These are phyloP conservation scores for Pandion haliaetus DNA, from an alignment of 2,113 vertebrate genomes.

Conservation along the genomic window DNA sequence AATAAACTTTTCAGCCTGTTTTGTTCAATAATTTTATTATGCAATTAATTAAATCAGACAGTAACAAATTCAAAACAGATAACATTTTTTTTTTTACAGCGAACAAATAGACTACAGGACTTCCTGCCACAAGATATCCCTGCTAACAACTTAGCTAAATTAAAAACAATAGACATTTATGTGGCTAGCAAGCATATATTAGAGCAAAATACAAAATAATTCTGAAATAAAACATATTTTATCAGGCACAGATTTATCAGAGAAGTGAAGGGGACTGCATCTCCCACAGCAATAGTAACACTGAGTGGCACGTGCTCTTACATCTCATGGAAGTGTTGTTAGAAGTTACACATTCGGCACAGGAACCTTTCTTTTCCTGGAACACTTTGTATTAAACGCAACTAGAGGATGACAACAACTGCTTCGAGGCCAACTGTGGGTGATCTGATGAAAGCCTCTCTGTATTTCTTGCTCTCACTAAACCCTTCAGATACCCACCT, in stretches of 20 bases:
- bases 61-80: constrained; percentile 22
- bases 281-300: not conserved
- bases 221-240: not conserved
- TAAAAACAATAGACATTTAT: not conserved
- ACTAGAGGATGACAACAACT: not conserved
- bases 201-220: not conserved
- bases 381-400: not conserved
- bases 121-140: not conserved
- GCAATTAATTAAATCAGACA: constrained; percentile 35
- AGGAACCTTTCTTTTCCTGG: not conserved
- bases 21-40: not conserved
- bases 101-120: not conserved
- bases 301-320: not conserved
- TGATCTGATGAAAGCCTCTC: not conserved
- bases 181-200: not conserved
- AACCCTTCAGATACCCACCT: not conserved
- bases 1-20: constrained; percentile 1
- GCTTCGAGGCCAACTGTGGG: not conserved
- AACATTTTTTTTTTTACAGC: not conserved
- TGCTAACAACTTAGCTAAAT: not conserved
- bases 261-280: not conserved
- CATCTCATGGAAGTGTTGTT: not conserved
- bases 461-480: not conserved
- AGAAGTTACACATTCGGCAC: accelerated
- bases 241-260: not conserved